phyloP scores from a whole-genome alignment of 2,113 vertebrate genomes.

The Trichechus manatus region DNA sequence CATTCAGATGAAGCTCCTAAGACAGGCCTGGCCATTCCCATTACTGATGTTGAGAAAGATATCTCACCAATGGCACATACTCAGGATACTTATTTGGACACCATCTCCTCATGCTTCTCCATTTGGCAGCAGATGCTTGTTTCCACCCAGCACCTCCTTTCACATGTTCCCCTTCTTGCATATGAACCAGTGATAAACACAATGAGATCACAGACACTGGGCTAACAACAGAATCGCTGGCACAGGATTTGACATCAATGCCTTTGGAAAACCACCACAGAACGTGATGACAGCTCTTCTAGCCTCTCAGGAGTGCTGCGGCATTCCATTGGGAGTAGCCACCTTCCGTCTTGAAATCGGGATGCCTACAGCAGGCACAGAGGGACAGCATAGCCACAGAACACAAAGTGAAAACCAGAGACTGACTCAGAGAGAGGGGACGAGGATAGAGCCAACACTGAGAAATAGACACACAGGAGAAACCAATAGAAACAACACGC shows the following conservation, averaged over 20 bases:
- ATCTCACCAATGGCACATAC: neutral
- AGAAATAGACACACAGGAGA: neutral
- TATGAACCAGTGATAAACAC: neutral
- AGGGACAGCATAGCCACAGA: neutral
- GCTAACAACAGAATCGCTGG: neutral
- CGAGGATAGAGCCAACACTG: neutral
- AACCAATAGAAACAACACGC: neutral
- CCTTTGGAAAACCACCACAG: neutral
- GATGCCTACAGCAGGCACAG: neutral
- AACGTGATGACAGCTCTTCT: neutral
- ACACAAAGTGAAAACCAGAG: neutral
- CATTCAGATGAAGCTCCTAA: neutral
- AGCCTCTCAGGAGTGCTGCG: neutral
- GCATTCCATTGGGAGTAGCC: neutral
- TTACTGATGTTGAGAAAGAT: accelerated
- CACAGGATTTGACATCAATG: neutral
- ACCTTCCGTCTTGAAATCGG: neutral
- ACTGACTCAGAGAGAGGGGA: neutral
- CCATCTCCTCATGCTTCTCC: accelerated
- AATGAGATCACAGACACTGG: neutral
- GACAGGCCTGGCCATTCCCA: neutral
- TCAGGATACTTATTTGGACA: too few relatives aligned
- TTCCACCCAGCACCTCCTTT: neutral
- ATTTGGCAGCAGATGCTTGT: neutral
- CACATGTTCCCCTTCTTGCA: neutral